Conservation (phyloP, 1,140 invertebrate genomes). For the Aplysia californica region DNA sequence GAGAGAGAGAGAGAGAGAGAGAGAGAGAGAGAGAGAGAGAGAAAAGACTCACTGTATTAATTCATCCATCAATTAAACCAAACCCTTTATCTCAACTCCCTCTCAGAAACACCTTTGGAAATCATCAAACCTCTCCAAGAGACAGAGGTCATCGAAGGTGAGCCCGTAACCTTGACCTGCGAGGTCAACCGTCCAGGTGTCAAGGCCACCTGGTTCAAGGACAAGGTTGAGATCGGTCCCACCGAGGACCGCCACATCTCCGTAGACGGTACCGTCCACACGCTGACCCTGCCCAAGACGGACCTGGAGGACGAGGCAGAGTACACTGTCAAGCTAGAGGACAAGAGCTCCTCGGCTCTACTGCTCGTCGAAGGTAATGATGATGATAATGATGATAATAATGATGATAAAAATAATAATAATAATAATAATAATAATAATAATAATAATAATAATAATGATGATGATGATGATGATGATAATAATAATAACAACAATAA, state of each 20-base stretch:
- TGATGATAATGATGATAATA: too few relatives aligned
- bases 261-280: slow-evolving; percentile 42
- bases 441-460: too few relatives aligned
- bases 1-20: too few relatives aligned
- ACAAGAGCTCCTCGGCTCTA: slow-evolving; percentile 53
- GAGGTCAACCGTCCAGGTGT: slow-evolving; percentile 55
- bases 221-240: slow-evolving; percentile 37
- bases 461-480: too few relatives aligned
- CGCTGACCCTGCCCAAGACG: slow-evolving; percentile 43
- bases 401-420: too few relatives aligned
- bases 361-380: slow-evolving; percentile 64
- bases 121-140: slow-evolving; percentile 96
- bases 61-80: too few relatives aligned
- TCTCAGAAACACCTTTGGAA: slow-evolving; percentile 80
- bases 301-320: slow-evolving; percentile 48
- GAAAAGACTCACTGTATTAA: too few relatives aligned
- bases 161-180: slow-evolving; percentile 90
- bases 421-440: too few relatives aligned
- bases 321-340: slow-evolving; percentile 41
- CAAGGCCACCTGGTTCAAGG: slow-evolving; percentile 50
- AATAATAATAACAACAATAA: too few relatives aligned
- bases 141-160: slow-evolving; percentile 91
- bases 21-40: too few relatives aligned
- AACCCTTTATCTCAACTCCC: too few relatives aligned
- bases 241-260: slow-evolving; percentile 35